Evolutionary conservation across 2,797 vertebrate genomes (phyloP).

Genomic region (Chrysocyon brachyurus): DNA sequence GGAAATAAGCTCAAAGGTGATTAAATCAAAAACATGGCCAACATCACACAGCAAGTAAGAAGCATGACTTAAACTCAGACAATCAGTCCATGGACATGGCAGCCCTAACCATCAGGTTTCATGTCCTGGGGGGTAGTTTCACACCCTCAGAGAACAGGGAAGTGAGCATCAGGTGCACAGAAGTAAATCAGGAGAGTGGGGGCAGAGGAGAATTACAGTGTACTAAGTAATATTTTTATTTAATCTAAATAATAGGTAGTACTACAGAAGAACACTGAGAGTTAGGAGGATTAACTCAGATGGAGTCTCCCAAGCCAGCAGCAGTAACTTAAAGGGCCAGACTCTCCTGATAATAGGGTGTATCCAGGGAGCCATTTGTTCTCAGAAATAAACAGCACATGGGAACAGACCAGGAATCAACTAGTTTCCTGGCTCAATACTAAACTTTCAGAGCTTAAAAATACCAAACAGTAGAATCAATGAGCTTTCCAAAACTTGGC

Average conservation of each 20-base stretch:
- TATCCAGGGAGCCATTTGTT: neutral
- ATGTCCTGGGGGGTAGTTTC: neutral
- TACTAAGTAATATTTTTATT: neutral
- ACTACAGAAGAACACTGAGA: neutral
- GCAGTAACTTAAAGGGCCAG: neutral
- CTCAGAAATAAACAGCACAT: constrained; percentile 13
- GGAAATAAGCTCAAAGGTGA: neutral
- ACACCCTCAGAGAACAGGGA: neutral
- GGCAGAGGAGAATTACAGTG: neutral
- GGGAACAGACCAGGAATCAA: neutral
- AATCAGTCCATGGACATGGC: neutral
- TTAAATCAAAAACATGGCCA: neutral
- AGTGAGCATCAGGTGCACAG: neutral
- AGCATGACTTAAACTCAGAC: neutral
- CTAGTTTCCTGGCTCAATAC: constrained; percentile 36
- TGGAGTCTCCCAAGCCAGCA: neutral
- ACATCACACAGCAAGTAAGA: neutral
- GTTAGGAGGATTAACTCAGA: neutral
- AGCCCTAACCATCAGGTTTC: neutral
- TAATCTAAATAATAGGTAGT: neutral
- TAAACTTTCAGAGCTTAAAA: constrained; percentile 37
- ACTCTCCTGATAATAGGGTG: neutral
- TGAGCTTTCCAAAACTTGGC: neutral
- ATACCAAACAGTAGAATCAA: neutral
- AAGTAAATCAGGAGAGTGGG: neutral